Evolutionary conservation across 2,888 invertebrate species (phyloP).

Genomic region (Stenodema calcarata): DNA sequence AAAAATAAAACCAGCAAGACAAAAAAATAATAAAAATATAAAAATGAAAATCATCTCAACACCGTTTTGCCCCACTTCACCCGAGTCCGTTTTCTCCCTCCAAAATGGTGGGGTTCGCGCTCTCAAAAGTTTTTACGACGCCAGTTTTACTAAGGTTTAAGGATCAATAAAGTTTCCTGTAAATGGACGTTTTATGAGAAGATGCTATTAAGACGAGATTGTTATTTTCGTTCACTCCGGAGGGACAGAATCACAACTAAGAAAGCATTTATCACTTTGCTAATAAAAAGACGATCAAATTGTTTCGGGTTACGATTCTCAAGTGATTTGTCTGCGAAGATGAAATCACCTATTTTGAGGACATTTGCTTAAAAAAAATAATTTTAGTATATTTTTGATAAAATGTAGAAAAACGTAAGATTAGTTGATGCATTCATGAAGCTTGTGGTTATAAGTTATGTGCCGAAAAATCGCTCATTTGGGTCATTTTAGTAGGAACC

Average conservation of each 20-base stretch:
- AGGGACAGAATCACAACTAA: background rate
- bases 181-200: conserved; percentile 28
- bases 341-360: no score
- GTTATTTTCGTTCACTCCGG: background rate
- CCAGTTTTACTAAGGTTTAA: background rate
- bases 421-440: no score
- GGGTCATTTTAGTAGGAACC: no score
- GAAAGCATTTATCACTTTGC: background rate
- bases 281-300: background rate
- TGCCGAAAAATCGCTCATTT: no score
- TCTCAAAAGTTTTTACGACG: conserved; percentile 21
- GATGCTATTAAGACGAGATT: conserved; percentile 6
- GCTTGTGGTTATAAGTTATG: no score
- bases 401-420: no score
- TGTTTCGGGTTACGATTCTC: background rate
- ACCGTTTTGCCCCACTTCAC: background rate
- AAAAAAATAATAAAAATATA: background rate
- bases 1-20: background rate
- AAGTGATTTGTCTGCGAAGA: background rate
- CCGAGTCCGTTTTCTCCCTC: background rate
- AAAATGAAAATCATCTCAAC: background rate
- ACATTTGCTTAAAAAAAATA: no score
- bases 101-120: background rate
- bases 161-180: conserved; percentile 33
- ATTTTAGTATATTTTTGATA: no score